A percentile compares a stretch with the other conserved stretches of the same genome.
phyloP scores from a whole-genome alignment of 2,888 invertebrate genomes.

The Drosophila robusta region DNA sequence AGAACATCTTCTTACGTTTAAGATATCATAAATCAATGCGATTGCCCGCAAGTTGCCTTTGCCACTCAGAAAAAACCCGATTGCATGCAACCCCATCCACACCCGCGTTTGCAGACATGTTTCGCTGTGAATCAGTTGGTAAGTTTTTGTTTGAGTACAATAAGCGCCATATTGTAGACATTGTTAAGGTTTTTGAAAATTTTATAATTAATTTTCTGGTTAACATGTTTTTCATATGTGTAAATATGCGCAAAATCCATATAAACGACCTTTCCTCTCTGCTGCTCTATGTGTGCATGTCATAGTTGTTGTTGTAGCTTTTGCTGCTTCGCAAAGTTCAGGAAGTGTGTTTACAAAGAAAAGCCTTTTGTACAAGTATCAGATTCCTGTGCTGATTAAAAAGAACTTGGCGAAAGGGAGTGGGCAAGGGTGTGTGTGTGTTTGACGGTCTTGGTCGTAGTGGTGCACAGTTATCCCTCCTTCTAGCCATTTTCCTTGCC shows the following conservation, averaged over 20 bases:
- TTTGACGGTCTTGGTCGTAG: neutral
- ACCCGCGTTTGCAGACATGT: constrained; percentile 1
- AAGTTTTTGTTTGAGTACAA: constrained; percentile 80
- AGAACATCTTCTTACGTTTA: neutral
- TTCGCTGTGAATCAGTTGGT: constrained; percentile 48
- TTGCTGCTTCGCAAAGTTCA: constrained; percentile 72
- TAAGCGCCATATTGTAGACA: constrained; percentile 80
- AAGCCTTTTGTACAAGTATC: constrained; percentile 80
- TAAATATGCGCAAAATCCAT: constrained; percentile 77
- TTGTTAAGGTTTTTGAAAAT: constrained; percentile 81
- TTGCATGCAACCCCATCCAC: constrained; percentile 11
- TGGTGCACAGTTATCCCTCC: constrained; percentile 16
- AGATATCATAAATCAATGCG: constrained; percentile 13
- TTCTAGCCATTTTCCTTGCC: constrained; percentile 25
- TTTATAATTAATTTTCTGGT: constrained; percentile 82
- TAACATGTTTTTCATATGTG: constrained; percentile 78
- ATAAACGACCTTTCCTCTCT: constrained; percentile 32
- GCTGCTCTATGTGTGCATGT: constrained; percentile 27
- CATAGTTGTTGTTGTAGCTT: constrained; percentile 53
- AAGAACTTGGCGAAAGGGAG: constrained; percentile 34
- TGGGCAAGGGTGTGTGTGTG: constrained; percentile 13
- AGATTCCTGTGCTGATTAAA: constrained; percentile 80
- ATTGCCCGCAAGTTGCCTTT: constrained; percentile 46
- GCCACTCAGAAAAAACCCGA: constrained; percentile 1
- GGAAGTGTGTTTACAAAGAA: constrained; percentile 81